Percentiles rank a stretch among this genome's conserved stretches.
Conservation (phyloP, 2,113 vertebrate genomes). For the Uropsilus gracilis region DNA sequence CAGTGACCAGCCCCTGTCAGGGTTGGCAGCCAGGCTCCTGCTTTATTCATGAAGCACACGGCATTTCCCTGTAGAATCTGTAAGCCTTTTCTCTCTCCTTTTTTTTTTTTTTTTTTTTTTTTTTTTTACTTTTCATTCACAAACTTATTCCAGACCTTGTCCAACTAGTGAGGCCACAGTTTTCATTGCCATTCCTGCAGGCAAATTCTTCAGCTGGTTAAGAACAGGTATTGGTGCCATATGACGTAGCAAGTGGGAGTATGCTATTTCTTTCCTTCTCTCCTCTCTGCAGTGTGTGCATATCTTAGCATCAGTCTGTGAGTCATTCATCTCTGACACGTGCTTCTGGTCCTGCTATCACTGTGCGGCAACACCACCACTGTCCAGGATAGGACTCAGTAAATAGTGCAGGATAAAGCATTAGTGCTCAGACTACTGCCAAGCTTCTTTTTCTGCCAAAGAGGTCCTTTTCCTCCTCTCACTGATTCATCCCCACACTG, state of each 20-base stretch:
- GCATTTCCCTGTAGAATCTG: background rate
- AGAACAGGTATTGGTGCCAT: background rate
- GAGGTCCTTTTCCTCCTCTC: background rate
- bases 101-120: background rate
- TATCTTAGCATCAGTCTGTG: background rate
- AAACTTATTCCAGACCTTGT: background rate
- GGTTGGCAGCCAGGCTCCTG: conserved; percentile 47
- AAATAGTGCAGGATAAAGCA: background rate
- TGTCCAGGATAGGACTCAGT: conserved; percentile 31
- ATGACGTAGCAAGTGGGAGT: background rate
- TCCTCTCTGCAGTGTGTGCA: conserved; percentile 19
- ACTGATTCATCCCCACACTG: background rate
- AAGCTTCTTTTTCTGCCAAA: background rate
- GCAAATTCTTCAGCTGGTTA: conserved; percentile 48
- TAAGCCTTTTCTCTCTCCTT: background rate
- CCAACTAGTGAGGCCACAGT: background rate
- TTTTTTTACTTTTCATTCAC: background rate
- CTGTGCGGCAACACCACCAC: conserved; percentile 52
- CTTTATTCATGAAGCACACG: conserved; percentile 43
- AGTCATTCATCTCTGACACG: conserved; percentile 74
- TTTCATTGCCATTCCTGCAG: conserved; percentile 19
- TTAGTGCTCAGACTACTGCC: background rate
- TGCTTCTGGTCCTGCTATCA: conserved; percentile 76
- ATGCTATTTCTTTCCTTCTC: conserved; percentile 46
- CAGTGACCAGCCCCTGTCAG: background rate